A percentile compares a stretch with the other conserved stretches of the same genome.
phyloP scores from a whole-genome alignment of 2,113 vertebrate species.

The Rhegmatorhina hoffmannsi region DNA sequence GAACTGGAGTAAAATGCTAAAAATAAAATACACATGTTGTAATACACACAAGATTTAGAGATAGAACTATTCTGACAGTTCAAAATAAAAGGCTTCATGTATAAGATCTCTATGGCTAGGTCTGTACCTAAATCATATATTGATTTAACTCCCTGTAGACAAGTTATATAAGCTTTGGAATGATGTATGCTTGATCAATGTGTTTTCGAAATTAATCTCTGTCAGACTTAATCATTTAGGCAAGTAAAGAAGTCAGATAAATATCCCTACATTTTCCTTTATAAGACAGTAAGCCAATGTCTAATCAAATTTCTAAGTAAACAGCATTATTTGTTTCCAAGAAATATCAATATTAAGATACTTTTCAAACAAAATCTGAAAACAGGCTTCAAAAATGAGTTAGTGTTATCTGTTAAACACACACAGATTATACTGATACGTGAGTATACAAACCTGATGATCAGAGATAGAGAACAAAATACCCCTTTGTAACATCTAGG shows the following conservation, averaged over 20 bases:
- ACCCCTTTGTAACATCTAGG: neutral
- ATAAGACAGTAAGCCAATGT: slow-evolving; percentile 37
- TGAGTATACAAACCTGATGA: neutral
- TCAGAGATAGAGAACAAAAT: neutral
- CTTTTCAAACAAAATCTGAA: neutral
- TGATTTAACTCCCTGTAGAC: slow-evolving; percentile 26
- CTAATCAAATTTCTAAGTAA: slow-evolving; percentile 37
- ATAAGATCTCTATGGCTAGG: neutral
- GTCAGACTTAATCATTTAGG: slow-evolving; percentile 12
- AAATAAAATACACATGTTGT: slow-evolving; percentile 42
- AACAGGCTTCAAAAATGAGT: neutral
- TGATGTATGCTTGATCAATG: slow-evolving; percentile 18
- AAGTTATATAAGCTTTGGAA: slow-evolving; percentile 5
- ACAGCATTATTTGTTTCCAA: slow-evolving; percentile 19
- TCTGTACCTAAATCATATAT: slow-evolving; percentile 35
- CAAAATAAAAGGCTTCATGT: slow-evolving; percentile 34
- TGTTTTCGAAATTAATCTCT: slow-evolving; percentile 21
- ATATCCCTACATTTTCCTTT: slow-evolving; percentile 18
- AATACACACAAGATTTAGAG: slow-evolving; percentile 14
- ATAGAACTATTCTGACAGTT: neutral
- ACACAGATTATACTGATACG: accelerated
- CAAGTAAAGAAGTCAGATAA: slow-evolving; percentile 38
- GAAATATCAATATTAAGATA: slow-evolving; percentile 8
- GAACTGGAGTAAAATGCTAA: slow-evolving; percentile 17
- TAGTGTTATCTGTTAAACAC: neutral